Conservation (phyloP, 2,888 invertebrate genomes). For the Drosophila cognata region DNA sequence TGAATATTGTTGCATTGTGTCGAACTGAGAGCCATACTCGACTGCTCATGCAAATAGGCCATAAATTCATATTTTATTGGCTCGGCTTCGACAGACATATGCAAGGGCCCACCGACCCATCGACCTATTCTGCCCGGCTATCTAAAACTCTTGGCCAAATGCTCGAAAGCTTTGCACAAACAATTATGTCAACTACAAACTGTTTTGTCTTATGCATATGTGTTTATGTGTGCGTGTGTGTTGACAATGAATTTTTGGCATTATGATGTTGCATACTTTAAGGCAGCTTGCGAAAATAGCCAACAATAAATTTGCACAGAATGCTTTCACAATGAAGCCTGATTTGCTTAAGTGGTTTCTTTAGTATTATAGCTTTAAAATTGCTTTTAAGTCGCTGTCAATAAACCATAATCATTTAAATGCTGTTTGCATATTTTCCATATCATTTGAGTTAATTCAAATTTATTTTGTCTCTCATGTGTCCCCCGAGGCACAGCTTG, state of each 20-base stretch:
- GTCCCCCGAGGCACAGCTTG: conserved; percentile 19
- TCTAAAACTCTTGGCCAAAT: conserved; percentile 27
- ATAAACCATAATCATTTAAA: conserved; percentile 36
- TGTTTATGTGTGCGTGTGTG: conserved; percentile 23
- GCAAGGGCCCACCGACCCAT: conserved; percentile 22
- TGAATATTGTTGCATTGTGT: conserved; percentile 52
- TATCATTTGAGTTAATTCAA: conserved; percentile 30
- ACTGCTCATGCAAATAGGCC: conserved; percentile 71
- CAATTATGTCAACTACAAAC: conserved; percentile 60
- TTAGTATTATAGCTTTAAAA: not conserved
- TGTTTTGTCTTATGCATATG: conserved; percentile 8
- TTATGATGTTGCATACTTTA: conserved; percentile 57
- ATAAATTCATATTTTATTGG: conserved; percentile 78
- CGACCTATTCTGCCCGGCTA: conserved; percentile 16
- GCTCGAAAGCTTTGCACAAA: conserved; percentile 43
- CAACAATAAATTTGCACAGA: conserved; percentile 15
- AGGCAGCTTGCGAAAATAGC: conserved; percentile 43
- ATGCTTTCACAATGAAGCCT: conserved; percentile 3
- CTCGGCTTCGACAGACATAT: conserved; percentile 49
- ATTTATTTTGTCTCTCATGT: conserved; percentile 32
- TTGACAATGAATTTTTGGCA: conserved; percentile 66
- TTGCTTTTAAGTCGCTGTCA: not conserved
- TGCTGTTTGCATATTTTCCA: conserved; percentile 33
- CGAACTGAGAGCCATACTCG: conserved; percentile 21
- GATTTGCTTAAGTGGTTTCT: conserved; percentile 17